These are phyloP conservation scores for Toxostoma redivivum DNA, from an alignment of 2,113 vertebrate genomes.

Conservation along the genomic window DNA sequence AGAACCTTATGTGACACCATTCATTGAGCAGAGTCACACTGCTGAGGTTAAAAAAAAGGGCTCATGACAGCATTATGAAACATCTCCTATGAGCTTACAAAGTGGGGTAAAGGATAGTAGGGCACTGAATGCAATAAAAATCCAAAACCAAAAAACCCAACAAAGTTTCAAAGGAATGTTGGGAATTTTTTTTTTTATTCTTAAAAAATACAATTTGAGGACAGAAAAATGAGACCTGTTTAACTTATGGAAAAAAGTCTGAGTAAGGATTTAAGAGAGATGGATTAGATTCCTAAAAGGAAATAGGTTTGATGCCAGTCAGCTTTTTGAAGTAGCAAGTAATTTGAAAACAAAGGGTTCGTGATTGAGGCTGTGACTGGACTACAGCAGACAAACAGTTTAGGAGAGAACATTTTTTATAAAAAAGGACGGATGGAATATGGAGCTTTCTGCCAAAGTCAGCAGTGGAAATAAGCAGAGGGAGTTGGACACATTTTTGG, in stretches of 20 bases:
- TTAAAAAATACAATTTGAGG: slow-evolving; percentile 35
- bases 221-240: slow-evolving; percentile 56
- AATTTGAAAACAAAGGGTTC: slow-evolving; percentile 66
- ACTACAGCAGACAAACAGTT: slow-evolving; percentile 55
- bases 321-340: slow-evolving; percentile 67
- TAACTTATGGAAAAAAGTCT: slow-evolving; percentile 51
- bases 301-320: slow-evolving; percentile 67
- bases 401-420: slow-evolving; percentile 46
- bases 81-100: neutral
- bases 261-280: slow-evolving; percentile 57
- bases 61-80: neutral
- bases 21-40: neutral
- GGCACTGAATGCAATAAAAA: neutral
- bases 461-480: slow-evolving; percentile 60
- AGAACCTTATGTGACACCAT: neutral
- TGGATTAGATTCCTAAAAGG: slow-evolving; percentile 67
- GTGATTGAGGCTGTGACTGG: slow-evolving; percentile 37
- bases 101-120: neutral
- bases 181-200: neutral
- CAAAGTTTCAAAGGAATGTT: neutral
- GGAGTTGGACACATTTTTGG: slow-evolving; percentile 59
- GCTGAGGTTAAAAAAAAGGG: neutral
- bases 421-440: slow-evolving; percentile 40
- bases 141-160: neutral
- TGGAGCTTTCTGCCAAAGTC: slow-evolving; percentile 54